Conservation (phyloP, 53 echinoderm and acorn worm species). For the Echinometra lucunter region DNA sequence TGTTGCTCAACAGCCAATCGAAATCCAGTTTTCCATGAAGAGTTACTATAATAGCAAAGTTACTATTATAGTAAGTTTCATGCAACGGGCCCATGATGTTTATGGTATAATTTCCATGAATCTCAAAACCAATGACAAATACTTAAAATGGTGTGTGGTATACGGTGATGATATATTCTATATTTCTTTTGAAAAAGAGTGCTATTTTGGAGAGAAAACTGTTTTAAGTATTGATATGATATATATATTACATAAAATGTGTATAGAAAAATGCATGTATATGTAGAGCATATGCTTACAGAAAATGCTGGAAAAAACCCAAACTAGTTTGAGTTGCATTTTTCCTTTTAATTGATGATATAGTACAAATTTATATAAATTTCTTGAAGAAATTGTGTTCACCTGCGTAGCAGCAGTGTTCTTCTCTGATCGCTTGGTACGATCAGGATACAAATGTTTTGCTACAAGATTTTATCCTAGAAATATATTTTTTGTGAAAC, state of each 20-base stretch:
- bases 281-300: slow-evolving; percentile 55
- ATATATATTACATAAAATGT: slow-evolving; percentile 41
- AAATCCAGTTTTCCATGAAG: too few species aligned
- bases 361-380: slow-evolving; percentile 35
- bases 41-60: too few species aligned
- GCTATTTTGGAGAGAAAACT: slow-evolving; percentile 41
- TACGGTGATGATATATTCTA: slow-evolving; percentile 37
- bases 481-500: slow-evolving; percentile 36
- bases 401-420: neutral
- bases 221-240: slow-evolving; percentile 44
- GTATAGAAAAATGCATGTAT: slow-evolving; percentile 53
- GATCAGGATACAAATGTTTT: slow-evolving; percentile 25
- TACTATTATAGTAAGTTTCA: too few species aligned
- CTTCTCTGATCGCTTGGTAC: neutral
- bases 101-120: too few species aligned
- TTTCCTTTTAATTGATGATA: slow-evolving; percentile 1
- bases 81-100: too few species aligned
- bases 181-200: slow-evolving; percentile 54
- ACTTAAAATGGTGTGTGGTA: slow-evolving; percentile 27
- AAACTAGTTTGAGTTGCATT: slow-evolving; percentile 55
- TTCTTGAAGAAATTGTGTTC: slow-evolving; percentile 52
- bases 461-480: slow-evolving; percentile 40
- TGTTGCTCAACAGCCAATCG: too few species aligned
- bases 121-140: slow-evolving; percentile 23
- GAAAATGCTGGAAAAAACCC: slow-evolving; percentile 49